Base-by-base conservation (phyloP, 35 echinoderm and acorn worm species). In the Strongylocentrotus purpuratus region DNA sequence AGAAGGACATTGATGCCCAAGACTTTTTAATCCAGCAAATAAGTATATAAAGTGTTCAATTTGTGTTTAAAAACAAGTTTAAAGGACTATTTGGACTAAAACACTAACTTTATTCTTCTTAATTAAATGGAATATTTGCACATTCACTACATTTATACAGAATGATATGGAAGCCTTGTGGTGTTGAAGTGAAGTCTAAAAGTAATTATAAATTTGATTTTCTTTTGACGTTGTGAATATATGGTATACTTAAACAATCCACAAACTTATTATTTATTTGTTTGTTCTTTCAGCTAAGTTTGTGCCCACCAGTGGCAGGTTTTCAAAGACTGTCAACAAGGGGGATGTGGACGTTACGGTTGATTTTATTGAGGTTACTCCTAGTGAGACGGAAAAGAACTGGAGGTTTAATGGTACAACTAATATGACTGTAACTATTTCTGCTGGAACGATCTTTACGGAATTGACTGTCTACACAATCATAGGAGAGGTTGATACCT, bases 281-380 rank as follows among this genome's bases (percentile, higher is more conserved):
- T 28, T 78, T 78, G 2, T 89, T 33, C 0, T 89, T 41, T 31
- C 87, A 89, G 87, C 87, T 89, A 89, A 46, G 87, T 89, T 89
- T 89, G 87, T 89, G 20, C 87, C 87, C 4, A 46, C 87, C 10
- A 25, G 4, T 45, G 87, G 87, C 12, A 89, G 87, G 45, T 89
- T 89, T 20, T 89, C 87, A 45, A 89, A 89, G 87, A 89, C 87
- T 45, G 87, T 89, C 4, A 89, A 33, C 45, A 46, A 33, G 33
- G 87, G 87, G 25, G 87, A 89, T 89, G 87, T 89, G 33, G 41
- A 89, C 33, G 87, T 89, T 15, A 89, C 87, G 5, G 32, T 89
- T 33, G 31, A 89, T 46, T 89, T 89, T 31, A 89, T 32, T 5
- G 22, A 89, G 32, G 20, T 33, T 46, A 33, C 11, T 46, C 87